Base-by-base conservation (phyloP, 1,140 invertebrate species). In the Drosophila melanica region DNA sequence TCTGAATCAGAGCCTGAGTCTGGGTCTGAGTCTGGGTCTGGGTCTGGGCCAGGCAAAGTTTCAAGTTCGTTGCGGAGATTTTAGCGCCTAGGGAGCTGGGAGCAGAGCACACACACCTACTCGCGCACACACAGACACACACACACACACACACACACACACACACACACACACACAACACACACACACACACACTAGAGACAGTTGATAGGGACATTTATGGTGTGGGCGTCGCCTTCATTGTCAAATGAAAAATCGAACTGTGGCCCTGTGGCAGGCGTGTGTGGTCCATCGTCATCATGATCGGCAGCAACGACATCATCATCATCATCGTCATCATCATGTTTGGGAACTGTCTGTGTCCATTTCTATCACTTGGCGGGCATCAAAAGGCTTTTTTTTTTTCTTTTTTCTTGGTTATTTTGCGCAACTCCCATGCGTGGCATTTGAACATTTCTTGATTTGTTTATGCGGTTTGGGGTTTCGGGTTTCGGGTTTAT, bases 211-310 rank as follows among this genome's bases (percentile, higher is more conserved):
- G 59, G 65, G 70, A 73, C 81, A 85, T 74, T 84, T 80, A 80
- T 85, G 73, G 81, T 69, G 81, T 85, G 77, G 81, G 77, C 77
- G 77, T 82, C 53, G 72, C 60, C 81, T 62, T 87, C 78, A 69
- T 74, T 69, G 79, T 89, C 84, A 89, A 87, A 82, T 87, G 84
- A 87, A 82, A 89, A 87, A 87, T 87, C 82, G 82, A 87, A 82
- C 44, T 44, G 39, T 41, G 45, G 18, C 42, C 30, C 41, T 33
- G 27, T 18, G 48, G 11, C 41, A 39, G 33, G 10, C 37, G 50
- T 69, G 70, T 68, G 65, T 74, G 66, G 70, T 58, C 54, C 63
- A 30, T 27, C n/a, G 20, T 27, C 33, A 35, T 9, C 33, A 35
- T 23, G 18, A 20, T 23, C 45, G 11, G 41, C 23, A 7, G 2